Base-by-base conservation (phyloP, 2,797 vertebrate species). In the Trichosurus vulpecula region DNA sequence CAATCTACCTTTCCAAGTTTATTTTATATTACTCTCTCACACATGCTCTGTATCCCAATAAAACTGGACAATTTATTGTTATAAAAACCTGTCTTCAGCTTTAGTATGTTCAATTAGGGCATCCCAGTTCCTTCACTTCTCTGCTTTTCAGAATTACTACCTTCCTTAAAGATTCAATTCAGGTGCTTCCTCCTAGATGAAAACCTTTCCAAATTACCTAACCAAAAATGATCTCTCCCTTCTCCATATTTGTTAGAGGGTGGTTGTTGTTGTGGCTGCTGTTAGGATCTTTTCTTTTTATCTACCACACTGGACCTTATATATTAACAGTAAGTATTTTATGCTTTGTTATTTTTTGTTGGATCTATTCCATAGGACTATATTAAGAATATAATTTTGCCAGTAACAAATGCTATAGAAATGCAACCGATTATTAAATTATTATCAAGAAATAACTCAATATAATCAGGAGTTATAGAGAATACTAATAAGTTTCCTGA, bases 401-500 rank as follows among this genome's bases (percentile, higher is more conserved):
- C 58, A 66, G 3, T n/a, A n/a, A 16, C 0, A n/a, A n/a, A 66
- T 14, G 4, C 61, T 66, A 19, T 6, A 6, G 66, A n/a, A 66
- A 6, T n/a, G 12, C 31, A 66, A 74, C 5, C 3, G 22, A 8
- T 22, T 41, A 8, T 12, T 41, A 74, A 19, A n/a, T n/a, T n/a
- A 41, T 74, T 9, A 41, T 19, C n/a, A 74, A 41, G 14, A 74
- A 74, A 74, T 74, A 14, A 4, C 19, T 41, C 35, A 41, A 35
- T 74, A 74, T 19, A n/a, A 41, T 22, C n/a, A 92, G 95, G 58
- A 90, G 81, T 90, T 94, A 89, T 61, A 52, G 66, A 92, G 52
- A 56, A 57, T 95, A 52, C 91, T 97, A 94, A 96, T 95, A 92
- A 91, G 29, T 90, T 95, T 54, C 54, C 91, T 74, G 92, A 66